A percentile compares a stretch with the other conserved stretches of the same genome.
These are phyloP conservation scores for Gastrophysa polygoni DNA, from an alignment of 2,888 invertebrate species.

Conservation along the genomic window DNA sequence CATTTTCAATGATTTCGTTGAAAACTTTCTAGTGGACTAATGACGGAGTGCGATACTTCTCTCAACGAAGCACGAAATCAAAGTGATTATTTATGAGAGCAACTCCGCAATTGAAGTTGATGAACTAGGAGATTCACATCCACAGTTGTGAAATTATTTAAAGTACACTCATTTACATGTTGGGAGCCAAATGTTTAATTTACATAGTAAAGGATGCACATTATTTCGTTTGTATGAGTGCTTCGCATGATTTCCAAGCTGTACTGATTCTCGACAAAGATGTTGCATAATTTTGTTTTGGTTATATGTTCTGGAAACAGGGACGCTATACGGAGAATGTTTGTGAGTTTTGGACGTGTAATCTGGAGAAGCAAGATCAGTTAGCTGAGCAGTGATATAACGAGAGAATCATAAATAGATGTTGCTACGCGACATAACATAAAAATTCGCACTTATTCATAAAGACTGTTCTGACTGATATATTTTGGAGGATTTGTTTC, in stretches of 20 bases:
- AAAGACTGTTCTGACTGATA: too few species aligned
- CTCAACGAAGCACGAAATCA: not conserved
- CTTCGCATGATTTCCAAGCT: not conserved
- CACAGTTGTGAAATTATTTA: conserved; percentile 8
- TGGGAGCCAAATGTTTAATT: conserved; percentile 13
- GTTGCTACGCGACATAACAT: too few species aligned
- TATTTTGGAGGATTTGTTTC: too few species aligned
- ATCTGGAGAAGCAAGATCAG: too few species aligned
- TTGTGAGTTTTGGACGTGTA: too few species aligned
- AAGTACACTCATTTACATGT: conserved; percentile 15
- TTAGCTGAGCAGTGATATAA: too few species aligned
- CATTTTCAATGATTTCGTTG: not conserved
- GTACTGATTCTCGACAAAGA: not conserved
- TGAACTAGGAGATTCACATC: not conserved
- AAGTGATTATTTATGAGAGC: not conserved
- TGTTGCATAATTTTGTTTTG: not conserved
- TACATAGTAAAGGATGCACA: conserved; percentile 17
- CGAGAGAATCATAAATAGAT: too few species aligned
- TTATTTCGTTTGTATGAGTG: conserved; percentile 4
- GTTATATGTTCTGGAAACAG: not conserved
- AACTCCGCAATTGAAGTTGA: not conserved
- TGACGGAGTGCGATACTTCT: not conserved
- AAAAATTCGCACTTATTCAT: too few species aligned
- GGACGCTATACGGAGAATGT: too few species aligned
- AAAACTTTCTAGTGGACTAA: not conserved